Conservation (phyloP, 1,140 invertebrate species). For the Drosophila insularis region DNA sequence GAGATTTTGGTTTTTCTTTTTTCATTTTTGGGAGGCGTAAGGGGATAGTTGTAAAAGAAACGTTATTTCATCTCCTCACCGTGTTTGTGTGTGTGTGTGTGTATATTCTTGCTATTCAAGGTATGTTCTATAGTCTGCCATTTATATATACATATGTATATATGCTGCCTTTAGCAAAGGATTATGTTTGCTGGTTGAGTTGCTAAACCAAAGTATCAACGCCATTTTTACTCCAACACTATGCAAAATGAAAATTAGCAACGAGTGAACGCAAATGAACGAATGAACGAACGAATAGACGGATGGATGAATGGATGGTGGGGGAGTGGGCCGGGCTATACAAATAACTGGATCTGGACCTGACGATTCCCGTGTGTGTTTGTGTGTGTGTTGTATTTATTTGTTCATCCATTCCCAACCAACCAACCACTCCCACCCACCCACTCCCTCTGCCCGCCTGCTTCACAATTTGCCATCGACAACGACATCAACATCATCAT, state of each 20-base stretch:
- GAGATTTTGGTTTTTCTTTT: background rate
- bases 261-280: background rate
- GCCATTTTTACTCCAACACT: slow-evolving; percentile 1
- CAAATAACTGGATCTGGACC: slow-evolving; percentile 13
- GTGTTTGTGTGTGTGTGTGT: background rate
- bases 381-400: slow-evolving; percentile 2
- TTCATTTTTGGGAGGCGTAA: background rate
- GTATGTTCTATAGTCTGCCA: background rate
- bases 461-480: slow-evolving; percentile 1
- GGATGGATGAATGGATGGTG: background rate
- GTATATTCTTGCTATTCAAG: background rate
- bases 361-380: background rate
- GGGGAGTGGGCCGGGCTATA: background rate
- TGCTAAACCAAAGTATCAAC: slow-evolving; percentile 1
- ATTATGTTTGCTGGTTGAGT: slow-evolving; percentile 3
- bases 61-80: background rate
- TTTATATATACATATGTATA: background rate
- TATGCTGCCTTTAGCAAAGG: background rate
- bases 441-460: background rate
- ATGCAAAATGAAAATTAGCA: slow-evolving; percentile 5
- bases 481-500: background rate
- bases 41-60: background rate
- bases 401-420: background rate
- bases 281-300: background rate
- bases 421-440: background rate